Evolutionary conservation across 2,113 vertebrate genomes (phyloP).

Genomic region (Centropristis striata): DNA sequence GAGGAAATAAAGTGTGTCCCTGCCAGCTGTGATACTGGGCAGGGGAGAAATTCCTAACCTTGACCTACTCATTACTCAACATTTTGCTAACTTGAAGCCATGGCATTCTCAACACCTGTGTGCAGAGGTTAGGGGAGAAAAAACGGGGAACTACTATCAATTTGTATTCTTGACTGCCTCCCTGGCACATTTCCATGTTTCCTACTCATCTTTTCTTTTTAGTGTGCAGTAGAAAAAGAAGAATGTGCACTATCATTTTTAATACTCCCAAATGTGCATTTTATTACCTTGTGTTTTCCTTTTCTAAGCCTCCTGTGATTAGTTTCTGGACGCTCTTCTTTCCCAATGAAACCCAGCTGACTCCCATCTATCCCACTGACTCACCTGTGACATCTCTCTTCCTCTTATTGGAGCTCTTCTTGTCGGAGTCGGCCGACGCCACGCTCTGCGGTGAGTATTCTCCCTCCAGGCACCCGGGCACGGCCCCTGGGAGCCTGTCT

Average conservation of each 20-base stretch:
- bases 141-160: not conserved
- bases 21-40: slow-evolving; percentile 48
- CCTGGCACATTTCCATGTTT: slow-evolving; percentile 11
- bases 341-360: slow-evolving; percentile 12
- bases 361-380: slow-evolving; percentile 60
- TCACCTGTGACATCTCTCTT: slow-evolving; percentile 94
- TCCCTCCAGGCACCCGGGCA: slow-evolving; percentile 79
- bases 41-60: slow-evolving; percentile 2
- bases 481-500: slow-evolving; percentile 79
- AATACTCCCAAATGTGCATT: slow-evolving; percentile 30
- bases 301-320: not conserved
- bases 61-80: not conserved
- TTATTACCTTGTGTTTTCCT: not conserved
- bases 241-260: slow-evolving; percentile 17
- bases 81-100: no score
- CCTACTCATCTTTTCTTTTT: slow-evolving; percentile 3
- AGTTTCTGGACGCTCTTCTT: not conserved
- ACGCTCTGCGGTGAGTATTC: slow-evolving; percentile 87
- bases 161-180: not conserved
- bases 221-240: not conserved
- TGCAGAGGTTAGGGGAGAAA: not conserved
- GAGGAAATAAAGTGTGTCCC: slow-evolving; percentile 42
- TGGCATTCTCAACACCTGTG: not conserved
- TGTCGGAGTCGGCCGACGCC: slow-evolving; percentile 85
- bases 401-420: slow-evolving; percentile 86